Evolutionary conservation across 1,140 invertebrate species (phyloP).

Genomic region (Caenorhabditis inopinata): DNA sequence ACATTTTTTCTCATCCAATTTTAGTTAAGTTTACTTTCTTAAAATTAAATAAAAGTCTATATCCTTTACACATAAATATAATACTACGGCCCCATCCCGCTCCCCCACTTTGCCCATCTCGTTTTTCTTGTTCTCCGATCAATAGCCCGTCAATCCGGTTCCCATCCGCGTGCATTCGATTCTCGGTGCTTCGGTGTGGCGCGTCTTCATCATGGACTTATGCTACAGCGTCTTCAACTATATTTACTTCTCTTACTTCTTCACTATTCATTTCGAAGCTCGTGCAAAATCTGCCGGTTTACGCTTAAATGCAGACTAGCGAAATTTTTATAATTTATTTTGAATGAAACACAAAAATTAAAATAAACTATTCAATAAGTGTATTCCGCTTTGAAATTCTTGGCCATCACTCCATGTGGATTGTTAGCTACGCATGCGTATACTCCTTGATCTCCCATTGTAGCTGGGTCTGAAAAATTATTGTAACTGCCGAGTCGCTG

Average conservation of each 20-base stretch:
- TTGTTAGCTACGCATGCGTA: constrained; percentile 66
- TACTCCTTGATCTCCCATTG: constrained; percentile 65
- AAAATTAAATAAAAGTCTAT: too few relatives aligned
- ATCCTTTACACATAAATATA: too few relatives aligned
- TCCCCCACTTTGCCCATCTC: not conserved
- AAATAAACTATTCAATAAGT: constrained; percentile 54
- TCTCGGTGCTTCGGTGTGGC: not conserved
- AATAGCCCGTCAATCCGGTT: constrained; percentile 26
- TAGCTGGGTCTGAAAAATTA: constrained; percentile 56
- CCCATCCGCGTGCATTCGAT: not conserved
- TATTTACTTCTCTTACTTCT: too few relatives aligned
- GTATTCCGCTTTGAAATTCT: constrained; percentile 66
- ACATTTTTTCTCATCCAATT: too few relatives aligned
- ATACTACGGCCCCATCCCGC: too few relatives aligned
- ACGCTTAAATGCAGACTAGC: too few relatives aligned
- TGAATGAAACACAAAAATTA: not conserved
- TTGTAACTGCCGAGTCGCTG: not conserved
- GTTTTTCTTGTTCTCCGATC: constrained; percentile 6
- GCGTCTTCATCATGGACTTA: not conserved
- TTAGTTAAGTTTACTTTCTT: too few relatives aligned
- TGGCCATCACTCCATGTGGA: constrained; percentile 63
- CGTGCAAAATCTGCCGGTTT: too few relatives aligned
- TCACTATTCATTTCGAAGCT: not conserved
- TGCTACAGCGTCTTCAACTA: not conserved
- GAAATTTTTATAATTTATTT: too few relatives aligned